Evolutionary conservation across 2,797 vertebrate species (phyloP).

Genomic region (Sebastolobus altivelis): DNA sequence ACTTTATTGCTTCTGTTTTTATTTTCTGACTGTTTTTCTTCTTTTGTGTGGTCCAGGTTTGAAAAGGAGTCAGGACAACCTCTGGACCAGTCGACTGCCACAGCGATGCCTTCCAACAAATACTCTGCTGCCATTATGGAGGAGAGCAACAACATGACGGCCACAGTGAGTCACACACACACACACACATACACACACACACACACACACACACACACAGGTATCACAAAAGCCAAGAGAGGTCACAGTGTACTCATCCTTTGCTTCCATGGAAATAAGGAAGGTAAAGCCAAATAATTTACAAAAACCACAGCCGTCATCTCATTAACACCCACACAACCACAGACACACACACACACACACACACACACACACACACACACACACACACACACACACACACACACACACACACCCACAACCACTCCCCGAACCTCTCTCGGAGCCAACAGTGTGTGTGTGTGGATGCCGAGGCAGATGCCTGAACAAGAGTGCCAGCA

Average conservation of each 20-base stretch:
- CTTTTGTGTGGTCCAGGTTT: slow-evolving; percentile 63
- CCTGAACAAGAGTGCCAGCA: slow-evolving; percentile 43
- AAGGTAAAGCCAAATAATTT: neutral
- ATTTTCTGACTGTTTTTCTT: neutral
- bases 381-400: neutral
- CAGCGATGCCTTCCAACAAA: slow-evolving; percentile 83
- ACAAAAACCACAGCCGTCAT: neutral
- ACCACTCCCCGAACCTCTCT: neutral
- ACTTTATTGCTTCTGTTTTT: neutral
- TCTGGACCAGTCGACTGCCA: slow-evolving; percentile 60
- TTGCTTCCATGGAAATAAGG: neutral
- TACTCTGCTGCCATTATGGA: slow-evolving; percentile 80
- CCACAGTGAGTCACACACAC: slow-evolving; percentile 76
- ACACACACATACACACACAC: slow-evolving; percentile 18
- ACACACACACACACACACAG: slow-evolving; percentile 2
- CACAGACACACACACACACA: neutral
- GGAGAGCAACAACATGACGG: slow-evolving; percentile 82
- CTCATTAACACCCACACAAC: neutral
- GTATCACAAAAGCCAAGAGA: neutral
- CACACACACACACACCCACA: neutral
- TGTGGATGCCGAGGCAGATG: slow-evolving; percentile 51
- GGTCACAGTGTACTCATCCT: neutral
- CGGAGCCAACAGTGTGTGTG: slow-evolving; percentile 26
- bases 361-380: neutral
- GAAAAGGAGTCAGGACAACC: slow-evolving; percentile 71